Conservation (phyloP, 2,113 vertebrate genomes). For the Oreochromis tanganicae region DNA sequence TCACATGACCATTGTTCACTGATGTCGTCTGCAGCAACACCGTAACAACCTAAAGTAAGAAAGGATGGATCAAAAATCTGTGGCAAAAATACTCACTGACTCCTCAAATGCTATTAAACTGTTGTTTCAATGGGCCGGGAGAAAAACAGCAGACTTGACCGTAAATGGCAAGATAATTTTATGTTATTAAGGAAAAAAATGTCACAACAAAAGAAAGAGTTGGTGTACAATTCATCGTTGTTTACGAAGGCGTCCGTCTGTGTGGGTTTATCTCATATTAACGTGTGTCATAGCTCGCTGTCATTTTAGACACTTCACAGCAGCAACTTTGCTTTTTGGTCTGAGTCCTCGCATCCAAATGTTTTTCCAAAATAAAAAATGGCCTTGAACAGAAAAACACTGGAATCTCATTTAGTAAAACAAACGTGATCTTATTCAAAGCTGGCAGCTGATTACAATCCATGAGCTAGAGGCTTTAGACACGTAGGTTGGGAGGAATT, state of each 20-base stretch:
- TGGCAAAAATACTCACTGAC: background rate
- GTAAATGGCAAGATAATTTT: background rate
- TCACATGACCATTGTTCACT: conserved; percentile 85
- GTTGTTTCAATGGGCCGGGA: background rate
- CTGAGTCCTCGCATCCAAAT: background rate
- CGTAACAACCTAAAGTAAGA: conserved; percentile 86
- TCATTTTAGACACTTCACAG: background rate
- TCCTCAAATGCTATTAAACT: background rate
- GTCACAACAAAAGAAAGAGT: background rate
- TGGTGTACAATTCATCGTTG: background rate
- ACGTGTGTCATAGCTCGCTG: background rate
- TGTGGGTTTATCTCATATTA: background rate
- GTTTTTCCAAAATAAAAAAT: background rate
- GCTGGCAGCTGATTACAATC: conserved; percentile 18
- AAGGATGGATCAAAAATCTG: background rate
- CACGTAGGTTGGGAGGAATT: background rate
- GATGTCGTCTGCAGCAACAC: conserved; percentile 80
- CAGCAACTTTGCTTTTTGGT: background rate
- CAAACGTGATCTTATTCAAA: conserved; percentile 30
- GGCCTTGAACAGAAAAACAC: background rate
- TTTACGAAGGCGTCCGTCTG: background rate
- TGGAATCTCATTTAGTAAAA: conserved; percentile 6
- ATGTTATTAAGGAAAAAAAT: background rate
- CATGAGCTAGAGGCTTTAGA: conserved; percentile 7
- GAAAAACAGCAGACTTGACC: background rate